These are phyloP conservation scores for Coelopa frigida DNA, from an alignment of 1,140 invertebrate species.

Conservation along the genomic window DNA sequence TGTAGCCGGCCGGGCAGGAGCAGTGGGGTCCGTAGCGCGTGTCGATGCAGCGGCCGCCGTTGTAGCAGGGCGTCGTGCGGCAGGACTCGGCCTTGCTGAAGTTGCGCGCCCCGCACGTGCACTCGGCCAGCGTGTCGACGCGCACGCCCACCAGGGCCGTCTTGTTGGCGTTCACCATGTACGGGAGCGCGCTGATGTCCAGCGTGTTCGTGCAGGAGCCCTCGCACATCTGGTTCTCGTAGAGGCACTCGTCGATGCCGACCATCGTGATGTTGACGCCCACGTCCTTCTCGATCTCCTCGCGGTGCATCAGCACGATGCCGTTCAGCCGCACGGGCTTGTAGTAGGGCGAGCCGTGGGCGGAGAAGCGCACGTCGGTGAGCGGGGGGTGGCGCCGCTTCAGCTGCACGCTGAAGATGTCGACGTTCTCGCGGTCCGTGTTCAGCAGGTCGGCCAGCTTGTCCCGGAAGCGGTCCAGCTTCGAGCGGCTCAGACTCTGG, in stretches of 20 bases:
- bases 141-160: conserved; percentile 89
- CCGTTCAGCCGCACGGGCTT: conserved; percentile 91
- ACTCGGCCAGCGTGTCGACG: conserved; percentile 81
- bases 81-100: conserved; percentile 86
- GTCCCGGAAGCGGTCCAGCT: conserved; percentile 79
- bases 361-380: conserved; percentile 89
- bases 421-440: conserved; percentile 81
- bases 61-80: conserved; percentile 82
- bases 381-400: conserved; percentile 78
- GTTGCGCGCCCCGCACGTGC: conserved; percentile 84
- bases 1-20: conserved; percentile 83
- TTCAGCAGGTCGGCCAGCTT: conserved; percentile 78
- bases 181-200: conserved; percentile 81
- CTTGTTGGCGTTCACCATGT: conserved; percentile 95
- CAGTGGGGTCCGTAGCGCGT: conserved; percentile 79
- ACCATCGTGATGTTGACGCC: conserved; percentile 97
- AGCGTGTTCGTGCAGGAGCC: conserved; percentile 90
- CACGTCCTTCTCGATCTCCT: conserved; percentile 87
- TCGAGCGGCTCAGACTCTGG: conserved; percentile 75
- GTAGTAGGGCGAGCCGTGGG: conserved; percentile 92
- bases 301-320: conserved; percentile 85
- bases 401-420: conserved; percentile 90
- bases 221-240: conserved; percentile 92
- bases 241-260: conserved; percentile 93
- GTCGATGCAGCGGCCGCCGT: conserved; percentile 89